These are phyloP conservation scores for Caenorhabditis latens DNA, from an alignment of 1,140 invertebrate species.

Conservation along the genomic window DNA sequence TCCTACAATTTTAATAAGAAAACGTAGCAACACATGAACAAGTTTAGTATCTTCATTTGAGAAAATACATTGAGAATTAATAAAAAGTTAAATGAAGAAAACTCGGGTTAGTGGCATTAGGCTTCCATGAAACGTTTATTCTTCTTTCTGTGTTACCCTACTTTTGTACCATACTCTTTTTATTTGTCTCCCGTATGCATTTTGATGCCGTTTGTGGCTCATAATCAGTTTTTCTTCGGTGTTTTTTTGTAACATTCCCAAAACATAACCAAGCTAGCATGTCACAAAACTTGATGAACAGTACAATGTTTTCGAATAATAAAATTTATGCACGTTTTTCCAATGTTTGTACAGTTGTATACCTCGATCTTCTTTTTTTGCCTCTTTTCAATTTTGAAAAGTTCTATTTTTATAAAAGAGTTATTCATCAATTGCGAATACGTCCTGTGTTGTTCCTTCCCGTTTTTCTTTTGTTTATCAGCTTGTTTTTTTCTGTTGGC, in stretches of 20 bases:
- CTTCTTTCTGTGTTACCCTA: no score
- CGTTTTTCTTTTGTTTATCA: slow-evolving; percentile 23
- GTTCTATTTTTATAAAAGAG: neutral
- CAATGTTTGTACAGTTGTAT: slow-evolving; percentile 39
- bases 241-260: neutral
- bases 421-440: slow-evolving; percentile 41
- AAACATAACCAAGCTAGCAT: neutral
- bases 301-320: slow-evolving; percentile 24
- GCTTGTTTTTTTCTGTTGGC: neutral
- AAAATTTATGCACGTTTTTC: slow-evolving; percentile 30
- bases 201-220: no score
- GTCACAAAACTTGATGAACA: slow-evolving; percentile 7
- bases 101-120: no score
- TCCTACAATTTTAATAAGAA: neutral
- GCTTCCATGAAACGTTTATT: no score
- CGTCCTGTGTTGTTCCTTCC: slow-evolving; percentile 4
- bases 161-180: no score
- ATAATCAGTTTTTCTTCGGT: neutral
- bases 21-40: neutral
- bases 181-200: no score
- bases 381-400: neutral
- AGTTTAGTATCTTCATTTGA: no score
- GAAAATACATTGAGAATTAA: no score
- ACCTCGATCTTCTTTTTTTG: neutral
- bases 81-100: no score